Base-by-base conservation (phyloP, 2,888 invertebrate genomes). In the Zhuqinia jingwanae region DNA sequence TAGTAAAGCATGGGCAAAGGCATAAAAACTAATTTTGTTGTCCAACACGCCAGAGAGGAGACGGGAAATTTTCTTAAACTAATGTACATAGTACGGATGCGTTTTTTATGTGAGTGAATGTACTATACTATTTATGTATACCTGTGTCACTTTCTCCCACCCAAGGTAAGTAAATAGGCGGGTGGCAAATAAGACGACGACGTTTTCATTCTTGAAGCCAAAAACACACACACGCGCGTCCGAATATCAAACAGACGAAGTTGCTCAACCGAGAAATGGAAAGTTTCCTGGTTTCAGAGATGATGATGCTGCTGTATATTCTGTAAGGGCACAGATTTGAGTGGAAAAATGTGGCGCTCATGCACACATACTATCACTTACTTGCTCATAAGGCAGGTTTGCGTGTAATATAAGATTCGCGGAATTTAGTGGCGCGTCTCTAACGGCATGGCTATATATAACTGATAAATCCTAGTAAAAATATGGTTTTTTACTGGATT, bases 11-110 rank as follows among this genome's bases (percentile, higher is more conserved):
- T 30, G 30, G 63, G n/a, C 30, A 63, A 3, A 17, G 30, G 2
- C 30, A 15, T 63, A n/a, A n/a, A 63, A 63, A 63, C 63, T 30
- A 63, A 63, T 30, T 63, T 63, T 63, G 63, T 30, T 63, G 63
- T 20, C n/a, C 15, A 27, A 27, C 63, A 63, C 30, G 63, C 63
- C 27, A 63, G 25, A 25, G 25, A 58, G 13, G 58, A 58, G 58
- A 58, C 58, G 25, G n/a, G n/a, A n/a, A n/a, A n/a, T n/a, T n/a
- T n/a, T n/a, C n/a, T n/a, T 58, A 58, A 11, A 13, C 58, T 6
- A 22, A 11, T 11, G 5, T 58, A 25, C 25, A 25, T 25, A 25
- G 58, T 17, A 58, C 58, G 25, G n/a, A n/a, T n/a, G n/a, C n/a
- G n/a, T n/a, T n/a, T n/a, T n/a, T n/a, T n/a, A n/a, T n/a, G n/a